Percentiles rank a stretch among this genome's conserved stretches.
Conservation (phyloP, 2,797 vertebrate species). For the Malacoctenus gilli region DNA sequence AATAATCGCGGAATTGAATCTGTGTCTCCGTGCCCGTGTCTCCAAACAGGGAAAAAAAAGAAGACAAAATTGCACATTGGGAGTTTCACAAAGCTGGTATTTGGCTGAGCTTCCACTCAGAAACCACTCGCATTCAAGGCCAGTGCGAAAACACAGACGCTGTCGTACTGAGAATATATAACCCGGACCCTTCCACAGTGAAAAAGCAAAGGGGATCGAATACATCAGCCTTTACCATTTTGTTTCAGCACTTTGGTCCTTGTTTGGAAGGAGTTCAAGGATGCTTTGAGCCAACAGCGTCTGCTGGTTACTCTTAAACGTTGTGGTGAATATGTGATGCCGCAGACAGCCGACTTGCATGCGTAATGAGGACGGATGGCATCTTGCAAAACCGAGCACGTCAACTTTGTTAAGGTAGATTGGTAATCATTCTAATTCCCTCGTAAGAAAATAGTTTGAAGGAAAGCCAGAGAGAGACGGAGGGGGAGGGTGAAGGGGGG, state of each 20-base stretch:
- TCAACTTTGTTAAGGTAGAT: conserved; percentile 19
- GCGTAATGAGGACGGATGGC: not conserved
- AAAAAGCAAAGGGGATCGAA: conserved; percentile 6
- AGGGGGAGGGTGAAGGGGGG: conserved; percentile 7
- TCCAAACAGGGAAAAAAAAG: conserved; percentile 24
- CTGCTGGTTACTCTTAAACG: not conserved
- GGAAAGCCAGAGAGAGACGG: not conserved
- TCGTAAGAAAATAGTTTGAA: conserved; percentile 22
- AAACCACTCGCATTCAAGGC: conserved; percentile 53
- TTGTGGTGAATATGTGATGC: conserved; percentile 8
- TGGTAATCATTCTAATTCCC: conserved; percentile 31
- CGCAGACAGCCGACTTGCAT: not conserved
- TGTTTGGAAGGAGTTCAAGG: conserved; percentile 8
- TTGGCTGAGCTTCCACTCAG: conserved; percentile 32
- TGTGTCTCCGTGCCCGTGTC: conserved; percentile 34
- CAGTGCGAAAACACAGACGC: conserved; percentile 14
- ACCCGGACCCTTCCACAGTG: conserved; percentile 19
- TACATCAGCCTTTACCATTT: conserved; percentile 7
- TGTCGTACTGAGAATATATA: conserved; percentile 35
- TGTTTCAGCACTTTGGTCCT: not conserved
- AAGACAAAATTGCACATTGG: conserved; percentile 45
- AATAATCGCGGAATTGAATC: conserved; percentile 48
- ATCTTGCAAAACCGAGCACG: conserved; percentile 6
- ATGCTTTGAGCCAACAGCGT: conserved; percentile 1
- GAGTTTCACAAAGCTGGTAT: conserved; percentile 33